Conservation (phyloP, 2,888 invertebrate species). For the Gastrophysa polygoni region DNA sequence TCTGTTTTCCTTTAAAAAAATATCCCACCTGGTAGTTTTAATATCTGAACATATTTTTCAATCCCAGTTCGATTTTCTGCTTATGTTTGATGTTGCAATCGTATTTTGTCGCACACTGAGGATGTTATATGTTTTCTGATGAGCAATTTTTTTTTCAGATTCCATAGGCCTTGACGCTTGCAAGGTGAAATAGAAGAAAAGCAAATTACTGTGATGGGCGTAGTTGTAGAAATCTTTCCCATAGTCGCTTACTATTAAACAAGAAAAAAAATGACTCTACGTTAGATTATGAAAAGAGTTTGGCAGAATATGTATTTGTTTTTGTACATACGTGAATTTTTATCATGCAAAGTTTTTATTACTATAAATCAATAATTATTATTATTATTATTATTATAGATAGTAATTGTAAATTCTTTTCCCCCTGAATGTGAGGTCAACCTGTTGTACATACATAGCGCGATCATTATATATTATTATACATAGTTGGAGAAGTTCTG, state of each 20-base stretch:
- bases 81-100: not conserved
- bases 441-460: conserved; percentile 49
- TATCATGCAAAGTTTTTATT: conserved; percentile 51
- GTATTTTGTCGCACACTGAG: not conserved
- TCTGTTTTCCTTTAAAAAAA: no score
- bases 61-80: not conserved
- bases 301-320: conserved; percentile 45
- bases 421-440: conserved; percentile 30
- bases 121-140: conserved; percentile 2
- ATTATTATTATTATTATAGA: no score
- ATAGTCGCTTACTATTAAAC: conserved; percentile 51
- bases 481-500: conserved; percentile 35
- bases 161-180: conserved; percentile 82
- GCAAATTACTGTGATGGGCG: conserved; percentile 59
- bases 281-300: conserved; percentile 29
- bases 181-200: conserved; percentile 62
- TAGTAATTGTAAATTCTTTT: conserved; percentile 47
- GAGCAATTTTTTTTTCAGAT: conserved; percentile 62
- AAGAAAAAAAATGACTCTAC: conserved; percentile 27
- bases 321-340: conserved; percentile 59
- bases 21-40: no score
- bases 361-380: conserved; percentile 31
- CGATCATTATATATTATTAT: conserved; percentile 37
- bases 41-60: no score
- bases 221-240: conserved; percentile 57